Base-by-base conservation (phyloP, 2,888 invertebrate genomes). In the Lepeophtheirus nordmannii region DNA sequence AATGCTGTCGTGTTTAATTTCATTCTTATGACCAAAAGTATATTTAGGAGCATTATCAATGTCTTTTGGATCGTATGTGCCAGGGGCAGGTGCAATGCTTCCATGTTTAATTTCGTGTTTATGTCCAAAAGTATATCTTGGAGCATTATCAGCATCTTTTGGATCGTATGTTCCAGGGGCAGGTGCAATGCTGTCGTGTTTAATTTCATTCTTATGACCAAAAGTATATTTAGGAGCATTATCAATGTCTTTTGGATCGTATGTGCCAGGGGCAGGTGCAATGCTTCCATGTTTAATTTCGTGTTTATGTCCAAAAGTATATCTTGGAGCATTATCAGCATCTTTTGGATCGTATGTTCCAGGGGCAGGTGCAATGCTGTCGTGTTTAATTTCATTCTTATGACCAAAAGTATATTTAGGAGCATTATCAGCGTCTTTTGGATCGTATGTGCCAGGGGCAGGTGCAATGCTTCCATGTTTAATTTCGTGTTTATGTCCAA, bases 351-450 rank as follows among this genome's bases (percentile, higher is more conserved):
- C 10, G 37, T 61, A 61, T 1, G 61, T 61, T 8, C 61, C 61
- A 5, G 61, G 61, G 3, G 61, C 53, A 1, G 90, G 90, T 23
- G 88, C 30, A 17, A 22, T n/a, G 17, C 14, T 23, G 58, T 86
- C 46, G 8, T 38, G 30, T 20, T 38, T 61, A 2, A 61, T 37
- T 8, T 81, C 79, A 38, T 83, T 81, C 74, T 84, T 87, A 69
- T 83, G 79, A 30, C 86, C 85, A 74, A 87, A 83, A 0, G 85
- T 84, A 73, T 81, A 86, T 72, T 81, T 85, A 9, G 83, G 80
- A 30, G 83, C 81, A 70, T 80, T 79, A 30, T 58, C 58, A 5
- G 53, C 17, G 8, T 58, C 23, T 58, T 58, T 23, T 7, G 58
- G 58, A 37, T 65, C 65, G 30, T 65, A 65, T 38, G 65, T 22